Evolutionary conservation across 2,888 invertebrate genomes (phyloP).

Genomic region (Holacanthella duospinosa): DNA sequence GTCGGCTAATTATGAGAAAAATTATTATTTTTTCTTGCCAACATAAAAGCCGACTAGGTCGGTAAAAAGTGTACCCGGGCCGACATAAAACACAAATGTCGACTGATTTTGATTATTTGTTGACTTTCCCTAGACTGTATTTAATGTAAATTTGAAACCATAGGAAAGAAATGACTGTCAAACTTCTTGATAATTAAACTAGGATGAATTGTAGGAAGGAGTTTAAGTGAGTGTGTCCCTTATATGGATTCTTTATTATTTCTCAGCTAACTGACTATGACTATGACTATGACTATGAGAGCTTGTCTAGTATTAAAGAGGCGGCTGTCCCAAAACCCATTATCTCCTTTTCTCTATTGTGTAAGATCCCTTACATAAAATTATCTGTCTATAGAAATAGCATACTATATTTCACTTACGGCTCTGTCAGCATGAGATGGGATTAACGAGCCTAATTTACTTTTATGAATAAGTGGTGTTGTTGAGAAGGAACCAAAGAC

Average conservation of each 20-base stretch:
- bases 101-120: too few relatives aligned
- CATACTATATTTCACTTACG: not conserved
- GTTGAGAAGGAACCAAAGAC: too few relatives aligned
- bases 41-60: too few relatives aligned
- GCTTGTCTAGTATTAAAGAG: too few relatives aligned
- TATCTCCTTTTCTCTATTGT: not conserved
- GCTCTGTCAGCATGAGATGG: not conserved
- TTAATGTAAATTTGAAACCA: not conserved
- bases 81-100: too few relatives aligned
- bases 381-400: not conserved
- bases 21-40: too few relatives aligned
- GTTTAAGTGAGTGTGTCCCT: not conserved
- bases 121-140: not conserved
- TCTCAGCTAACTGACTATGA: too few relatives aligned
- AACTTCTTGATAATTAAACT: not conserved
- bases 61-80: too few relatives aligned
- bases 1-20: too few relatives aligned
- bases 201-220: not conserved
- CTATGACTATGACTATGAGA: too few relatives aligned
- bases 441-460: conserved; percentile 6
- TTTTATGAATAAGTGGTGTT: conserved; percentile 1
- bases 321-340: too few relatives aligned
- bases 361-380: not conserved
- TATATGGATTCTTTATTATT: too few relatives aligned
- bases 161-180: not conserved